A percentile compares a stretch with the other conserved stretches of the same genome.
phyloP scores from a whole-genome alignment of 1,140 invertebrate species.

The Telenomus remus region DNA sequence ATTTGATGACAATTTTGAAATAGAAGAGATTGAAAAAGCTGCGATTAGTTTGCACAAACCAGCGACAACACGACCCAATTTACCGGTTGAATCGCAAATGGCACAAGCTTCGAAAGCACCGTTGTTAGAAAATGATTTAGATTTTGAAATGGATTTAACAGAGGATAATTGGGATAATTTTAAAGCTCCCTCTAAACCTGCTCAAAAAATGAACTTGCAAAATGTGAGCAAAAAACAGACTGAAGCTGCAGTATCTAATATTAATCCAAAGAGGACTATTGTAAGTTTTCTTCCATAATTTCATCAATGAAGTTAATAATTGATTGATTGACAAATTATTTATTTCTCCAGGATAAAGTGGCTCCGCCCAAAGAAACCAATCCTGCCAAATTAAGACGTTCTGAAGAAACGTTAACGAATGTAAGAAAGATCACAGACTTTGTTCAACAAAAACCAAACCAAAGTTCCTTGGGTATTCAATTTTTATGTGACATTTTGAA shows the following conservation, averaged over 20 bases:
- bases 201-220: slow-evolving; percentile 16
- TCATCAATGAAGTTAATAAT: too few relatives aligned
- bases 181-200: slow-evolving; percentile 16
- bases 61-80: background rate
- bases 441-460: slow-evolving; percentile 3
- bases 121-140: background rate
- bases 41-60: background rate
- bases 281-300: background rate
- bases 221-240: background rate
- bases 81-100: too few relatives aligned
- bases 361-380: slow-evolving; percentile 18
- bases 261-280: background rate
- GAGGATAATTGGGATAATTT: background rate
- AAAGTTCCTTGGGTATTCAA: background rate
- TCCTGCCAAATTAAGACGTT: slow-evolving; percentile 51
- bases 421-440: slow-evolving; percentile 57
- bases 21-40: slow-evolving; percentile 45
- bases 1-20: slow-evolving; percentile 54
- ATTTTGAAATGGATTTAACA: background rate
- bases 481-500: slow-evolving; percentile 53
- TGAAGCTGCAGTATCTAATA: background rate
- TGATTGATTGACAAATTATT: background rate
- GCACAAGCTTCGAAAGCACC: background rate
- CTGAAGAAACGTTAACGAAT: slow-evolving; percentile 36
- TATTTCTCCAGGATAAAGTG: slow-evolving; percentile 11